Conservation (phyloP, 2,113 vertebrate species). For the Mixornis gularis region DNA sequence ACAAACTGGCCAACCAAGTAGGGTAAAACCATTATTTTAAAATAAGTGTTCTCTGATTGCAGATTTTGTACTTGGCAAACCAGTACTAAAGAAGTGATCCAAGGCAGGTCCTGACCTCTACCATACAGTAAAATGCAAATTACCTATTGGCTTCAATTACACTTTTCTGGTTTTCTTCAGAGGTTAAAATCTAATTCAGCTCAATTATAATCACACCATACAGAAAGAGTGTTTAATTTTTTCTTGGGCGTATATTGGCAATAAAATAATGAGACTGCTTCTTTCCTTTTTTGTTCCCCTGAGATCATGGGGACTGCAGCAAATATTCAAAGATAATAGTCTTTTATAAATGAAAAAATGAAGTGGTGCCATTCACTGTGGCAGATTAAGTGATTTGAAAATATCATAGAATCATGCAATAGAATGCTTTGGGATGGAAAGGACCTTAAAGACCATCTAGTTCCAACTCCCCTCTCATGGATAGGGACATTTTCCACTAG, state of each 20-base stretch:
- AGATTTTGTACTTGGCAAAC: not conserved
- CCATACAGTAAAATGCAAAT: not conserved
- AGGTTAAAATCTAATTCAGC: not conserved
- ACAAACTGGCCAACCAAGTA: not conserved
- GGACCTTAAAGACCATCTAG: not conserved
- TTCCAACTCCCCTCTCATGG: not conserved
- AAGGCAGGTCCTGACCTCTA: not conserved
- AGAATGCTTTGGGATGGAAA: not conserved
- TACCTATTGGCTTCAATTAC: not conserved
- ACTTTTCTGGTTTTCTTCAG: not conserved
- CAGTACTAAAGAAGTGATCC: not conserved
- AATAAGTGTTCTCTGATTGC: rapidly evolving
- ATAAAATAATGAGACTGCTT: not conserved
- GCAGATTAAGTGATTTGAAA: not conserved
- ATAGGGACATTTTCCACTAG: not conserved
- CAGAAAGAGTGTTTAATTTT: not conserved
- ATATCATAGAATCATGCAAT: not conserved
- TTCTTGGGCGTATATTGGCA: not conserved
- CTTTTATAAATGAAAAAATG: not conserved
- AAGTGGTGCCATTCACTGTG: not conserved
- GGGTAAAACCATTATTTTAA: not conserved
- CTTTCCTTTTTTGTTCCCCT: not conserved
- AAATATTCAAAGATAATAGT: not conserved
- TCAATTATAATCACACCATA: not conserved
- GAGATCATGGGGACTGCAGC: not conserved